Evolutionary conservation across 2,113 vertebrate species (phyloP), one percentile per base, ranked within the genome.

Genomic region (Spea multiplicata): DNA sequence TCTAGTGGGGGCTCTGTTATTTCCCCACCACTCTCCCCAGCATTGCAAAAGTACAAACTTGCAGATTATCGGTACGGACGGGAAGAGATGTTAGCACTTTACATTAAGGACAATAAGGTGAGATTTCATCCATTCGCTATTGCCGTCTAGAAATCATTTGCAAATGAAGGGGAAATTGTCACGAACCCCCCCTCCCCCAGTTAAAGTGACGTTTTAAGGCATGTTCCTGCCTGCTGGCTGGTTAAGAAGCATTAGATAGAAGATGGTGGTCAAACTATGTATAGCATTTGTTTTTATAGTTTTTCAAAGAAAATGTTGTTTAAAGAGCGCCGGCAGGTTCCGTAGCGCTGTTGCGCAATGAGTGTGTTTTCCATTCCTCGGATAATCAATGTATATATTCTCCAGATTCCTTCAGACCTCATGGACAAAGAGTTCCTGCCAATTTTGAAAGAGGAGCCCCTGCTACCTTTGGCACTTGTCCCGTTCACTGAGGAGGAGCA

Each of bases 61-160:
- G 96, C 96, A 91, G 97, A 99, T 88, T 98, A 97, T 90, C 96
- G 96, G 83, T 99, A 99, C 16, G 95, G 97, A 83, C 94, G 97
- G 94, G 97, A 99, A 96, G 97, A 99, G 93, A 99, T 98, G 97
- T 88, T 99, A 94, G 97, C 97, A 96, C 97, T 99, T 98, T 99
- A 99, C 90, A 89, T 99, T 93, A 98, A 98, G 93, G 96, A 99
- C 86, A 96, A 94, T 89, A 96, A 98, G 97, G 97, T 98, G 85
- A 86, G 90, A 62, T 5, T 30, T 30, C 30, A 30, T 30, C 30
- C 30, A 30, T 30, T 30, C 30, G 30, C 30, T 30, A 30, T 30
- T 30, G 30, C 30, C 30, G 30, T 30, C 30, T 30, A 30, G 30
- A 30, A 30, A 30, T 30, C 30, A 30, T 30, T 30, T 30, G 30